Conservation (phyloP, 2,113 vertebrate genomes). For the Lamprologus lemairii region DNA sequence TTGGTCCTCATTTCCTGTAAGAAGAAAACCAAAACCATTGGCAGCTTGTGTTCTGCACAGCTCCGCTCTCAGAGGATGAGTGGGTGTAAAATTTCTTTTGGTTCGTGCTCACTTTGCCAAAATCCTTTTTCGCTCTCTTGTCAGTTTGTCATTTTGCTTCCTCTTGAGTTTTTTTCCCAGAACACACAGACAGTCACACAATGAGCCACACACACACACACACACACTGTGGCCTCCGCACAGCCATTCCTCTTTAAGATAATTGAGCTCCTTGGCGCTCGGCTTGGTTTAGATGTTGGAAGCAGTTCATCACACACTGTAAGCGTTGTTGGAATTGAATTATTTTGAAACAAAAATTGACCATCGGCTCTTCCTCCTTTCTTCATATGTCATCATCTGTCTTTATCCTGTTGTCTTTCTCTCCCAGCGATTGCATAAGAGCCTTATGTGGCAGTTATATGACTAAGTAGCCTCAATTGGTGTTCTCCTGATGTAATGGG, state of each 20-base stretch:
- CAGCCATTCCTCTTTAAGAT: neutral
- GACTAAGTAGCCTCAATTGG: conserved; percentile 20
- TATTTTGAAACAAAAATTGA: neutral
- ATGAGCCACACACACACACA: neutral
- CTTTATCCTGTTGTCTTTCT: neutral
- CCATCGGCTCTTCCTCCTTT: neutral
- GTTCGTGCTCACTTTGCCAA: neutral
- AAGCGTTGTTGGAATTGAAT: neutral
- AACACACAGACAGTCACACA: neutral
- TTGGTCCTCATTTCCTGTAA: neutral
- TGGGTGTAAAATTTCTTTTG: neutral
- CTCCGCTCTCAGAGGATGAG: neutral
- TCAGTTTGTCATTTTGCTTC: neutral
- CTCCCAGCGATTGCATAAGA: neutral
- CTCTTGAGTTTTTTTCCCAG: neutral
- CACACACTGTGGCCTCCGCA: neutral
- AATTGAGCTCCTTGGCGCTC: conserved; percentile 18
- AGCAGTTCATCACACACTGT: neutral
- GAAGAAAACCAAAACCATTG: neutral
- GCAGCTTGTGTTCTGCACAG: neutral
- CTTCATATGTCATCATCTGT: neutral
- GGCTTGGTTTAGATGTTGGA: neutral
- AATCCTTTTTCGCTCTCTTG: neutral
- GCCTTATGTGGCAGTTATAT: neutral
- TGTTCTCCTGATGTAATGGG: conserved; percentile 23